Conservation (phyloP, 1,140 invertebrate species). For the Drosophila bocki region DNA sequence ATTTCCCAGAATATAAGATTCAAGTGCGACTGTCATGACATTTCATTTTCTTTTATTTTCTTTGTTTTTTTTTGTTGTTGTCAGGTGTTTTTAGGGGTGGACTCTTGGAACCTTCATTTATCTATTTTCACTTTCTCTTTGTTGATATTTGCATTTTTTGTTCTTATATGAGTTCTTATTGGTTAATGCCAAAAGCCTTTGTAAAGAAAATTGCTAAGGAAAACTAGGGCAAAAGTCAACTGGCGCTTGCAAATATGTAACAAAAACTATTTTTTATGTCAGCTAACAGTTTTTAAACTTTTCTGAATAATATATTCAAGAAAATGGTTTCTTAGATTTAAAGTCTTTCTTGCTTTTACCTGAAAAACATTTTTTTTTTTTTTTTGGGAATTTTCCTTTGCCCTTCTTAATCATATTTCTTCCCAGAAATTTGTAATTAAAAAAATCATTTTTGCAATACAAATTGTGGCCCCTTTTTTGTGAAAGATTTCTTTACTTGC, state of each 20-base stretch:
- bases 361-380: too few species aligned
- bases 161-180: slow-evolving; percentile 11
- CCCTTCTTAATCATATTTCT: slow-evolving; percentile 1
- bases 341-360: neutral
- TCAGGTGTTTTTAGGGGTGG: slow-evolving; percentile 25
- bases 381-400: neutral
- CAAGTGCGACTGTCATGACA: slow-evolving; percentile 59
- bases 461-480: slow-evolving; percentile 6
- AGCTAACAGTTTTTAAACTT: too few species aligned
- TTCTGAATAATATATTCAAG: neutral
- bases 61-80: slow-evolving; percentile 6
- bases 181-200: slow-evolving; percentile 17
- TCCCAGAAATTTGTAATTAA: slow-evolving; percentile 11
- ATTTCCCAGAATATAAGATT: slow-evolving; percentile 73
- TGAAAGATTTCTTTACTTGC: slow-evolving; percentile 22
- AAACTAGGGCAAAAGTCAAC: slow-evolving; percentile 2
- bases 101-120: slow-evolving; percentile 23
- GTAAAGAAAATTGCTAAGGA: neutral
- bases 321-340: neutral
- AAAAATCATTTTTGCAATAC: slow-evolving; percentile 1
- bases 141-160: slow-evolving; percentile 43
- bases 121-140: slow-evolving; percentile 14
- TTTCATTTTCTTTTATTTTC: slow-evolving; percentile 14
- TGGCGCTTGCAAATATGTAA: neutral
- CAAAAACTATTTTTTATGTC: too few species aligned